A percentile compares a stretch with the other conserved stretches of the same genome.
phyloP scores from a whole-genome alignment of 2,113 vertebrate genomes.

The Trachemys scripta region DNA sequence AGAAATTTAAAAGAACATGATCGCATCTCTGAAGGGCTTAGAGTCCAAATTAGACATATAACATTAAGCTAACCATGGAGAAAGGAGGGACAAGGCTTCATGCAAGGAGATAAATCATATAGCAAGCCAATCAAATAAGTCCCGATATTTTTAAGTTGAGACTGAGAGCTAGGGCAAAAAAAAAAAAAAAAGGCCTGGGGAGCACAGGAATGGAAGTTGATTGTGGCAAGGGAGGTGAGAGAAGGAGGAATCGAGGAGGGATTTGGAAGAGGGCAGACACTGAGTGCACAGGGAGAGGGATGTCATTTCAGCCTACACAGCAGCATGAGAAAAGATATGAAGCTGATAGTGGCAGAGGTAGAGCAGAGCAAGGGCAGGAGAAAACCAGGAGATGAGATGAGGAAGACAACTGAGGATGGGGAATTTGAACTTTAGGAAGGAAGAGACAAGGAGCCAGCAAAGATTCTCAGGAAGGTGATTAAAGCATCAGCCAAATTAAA shows the following conservation, averaged over 20 bases:
- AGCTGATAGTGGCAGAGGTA: neutral
- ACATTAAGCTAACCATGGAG: constrained; percentile 24
- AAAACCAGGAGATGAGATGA: neutral
- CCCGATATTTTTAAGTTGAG: neutral
- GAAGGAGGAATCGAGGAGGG: neutral
- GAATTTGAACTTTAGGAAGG: neutral
- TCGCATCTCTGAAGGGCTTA: neutral
- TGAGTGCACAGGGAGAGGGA: neutral
- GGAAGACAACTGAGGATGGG: neutral
- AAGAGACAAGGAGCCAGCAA: neutral
- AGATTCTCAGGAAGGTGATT: neutral
- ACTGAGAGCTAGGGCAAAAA: neutral
- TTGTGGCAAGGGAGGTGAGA: neutral
- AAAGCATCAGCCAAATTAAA: neutral
- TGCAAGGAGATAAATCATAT: neutral
- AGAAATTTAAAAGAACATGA: neutral
- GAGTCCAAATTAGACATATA: neutral
- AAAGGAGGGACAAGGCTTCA: neutral
- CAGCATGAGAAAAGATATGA: neutral
- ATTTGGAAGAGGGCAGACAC: neutral
- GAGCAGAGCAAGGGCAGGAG: neutral
- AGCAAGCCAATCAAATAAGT: neutral
- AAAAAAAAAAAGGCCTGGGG: neutral
- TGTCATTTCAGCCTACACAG: neutral
- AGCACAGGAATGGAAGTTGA: neutral